Evolutionary conservation across 2,113 vertebrate species (phyloP), one percentile per base, ranked within the genome.

Genomic region (Pantherophis guttatus): DNA sequence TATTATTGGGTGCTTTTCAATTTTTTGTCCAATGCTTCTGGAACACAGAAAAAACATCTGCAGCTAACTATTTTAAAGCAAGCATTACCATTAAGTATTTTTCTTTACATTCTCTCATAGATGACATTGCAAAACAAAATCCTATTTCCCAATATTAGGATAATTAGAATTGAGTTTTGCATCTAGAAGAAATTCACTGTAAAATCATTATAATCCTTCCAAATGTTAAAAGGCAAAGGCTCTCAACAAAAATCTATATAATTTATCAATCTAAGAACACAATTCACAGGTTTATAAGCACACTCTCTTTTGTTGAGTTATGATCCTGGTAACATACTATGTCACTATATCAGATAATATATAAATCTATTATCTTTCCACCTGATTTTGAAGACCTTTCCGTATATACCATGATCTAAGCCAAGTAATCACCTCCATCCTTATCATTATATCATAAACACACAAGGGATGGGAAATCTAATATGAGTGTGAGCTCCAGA

Each of bases 51-150:
- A 55, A 55, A 8, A 26, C 24, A 55, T 2, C 29, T 26, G 50
- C 29, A 52, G 29, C n/a, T 50, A 92, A 87, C 17, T 24, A 9
- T 92, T 85, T 53, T 87, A 87, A 62, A 91, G 44, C 59, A 90
- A 50, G 26, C 0, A 0, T 52, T 53, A 33, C 52, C 21, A 54
- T 91, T 58, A 62, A 33, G 48, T 65, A 70, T 26, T 53, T 29
- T 52, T 92, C 81, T 62, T 24, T 23, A 24, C 50, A 59, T n/a
- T 52, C 33, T 86, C 23, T 86, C 29, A 62, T 59, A 87, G 11
- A 87, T 92, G 39, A 92, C 8, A 62, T 87, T 92, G 62, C 48
- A 87, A 87, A 52, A 50, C 44, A 91, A 85, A 91, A 58, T 59
- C 26, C 13, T 87, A 26, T 44, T 52, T 88, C 54, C 24, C 85